These are phyloP conservation scores for Catostomus latipinnis DNA, from an alignment of 2,797 vertebrate species.

Conservation along the genomic window DNA sequence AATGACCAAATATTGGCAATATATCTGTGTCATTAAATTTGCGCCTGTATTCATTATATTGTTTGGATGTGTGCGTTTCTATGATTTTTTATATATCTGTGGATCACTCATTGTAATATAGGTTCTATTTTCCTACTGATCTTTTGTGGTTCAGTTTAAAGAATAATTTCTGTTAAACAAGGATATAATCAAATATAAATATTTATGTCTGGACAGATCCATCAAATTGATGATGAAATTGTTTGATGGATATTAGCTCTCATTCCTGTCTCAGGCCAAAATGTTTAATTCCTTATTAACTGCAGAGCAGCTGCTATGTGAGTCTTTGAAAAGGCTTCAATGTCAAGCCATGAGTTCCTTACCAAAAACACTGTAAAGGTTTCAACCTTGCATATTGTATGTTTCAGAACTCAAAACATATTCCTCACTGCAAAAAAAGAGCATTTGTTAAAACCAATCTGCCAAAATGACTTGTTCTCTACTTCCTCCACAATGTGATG, in stretches of 20 bases:
- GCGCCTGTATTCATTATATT: no score
- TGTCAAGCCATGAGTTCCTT: constrained; percentile 44
- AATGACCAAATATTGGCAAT: no score
- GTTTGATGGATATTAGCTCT: constrained; percentile 6
- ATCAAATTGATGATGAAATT: neutral
- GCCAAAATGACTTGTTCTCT: no score
- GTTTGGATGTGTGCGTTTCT: no score
- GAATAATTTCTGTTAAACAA: neutral
- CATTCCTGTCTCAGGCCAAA: neutral
- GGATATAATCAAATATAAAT: neutral
- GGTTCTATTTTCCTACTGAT: no score
- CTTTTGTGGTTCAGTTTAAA: neutral
- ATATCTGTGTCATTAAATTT: no score
- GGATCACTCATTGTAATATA: no score
- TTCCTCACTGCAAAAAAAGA: no score
- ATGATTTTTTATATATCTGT: no score
- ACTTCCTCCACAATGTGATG: no score
- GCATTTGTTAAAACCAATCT: no score
- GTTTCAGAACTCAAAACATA: no score
- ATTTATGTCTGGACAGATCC: neutral
- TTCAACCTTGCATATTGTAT: neutral
- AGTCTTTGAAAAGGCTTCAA: constrained; percentile 39
- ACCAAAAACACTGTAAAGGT: constrained; percentile 40
- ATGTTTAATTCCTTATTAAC: neutral
- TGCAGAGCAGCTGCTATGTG: constrained; percentile 27